Evolutionary conservation across 2,888 invertebrate species (phyloP), one percentile per base, ranked within the genome.

Genomic region (Tetragonula carbonaria): DNA sequence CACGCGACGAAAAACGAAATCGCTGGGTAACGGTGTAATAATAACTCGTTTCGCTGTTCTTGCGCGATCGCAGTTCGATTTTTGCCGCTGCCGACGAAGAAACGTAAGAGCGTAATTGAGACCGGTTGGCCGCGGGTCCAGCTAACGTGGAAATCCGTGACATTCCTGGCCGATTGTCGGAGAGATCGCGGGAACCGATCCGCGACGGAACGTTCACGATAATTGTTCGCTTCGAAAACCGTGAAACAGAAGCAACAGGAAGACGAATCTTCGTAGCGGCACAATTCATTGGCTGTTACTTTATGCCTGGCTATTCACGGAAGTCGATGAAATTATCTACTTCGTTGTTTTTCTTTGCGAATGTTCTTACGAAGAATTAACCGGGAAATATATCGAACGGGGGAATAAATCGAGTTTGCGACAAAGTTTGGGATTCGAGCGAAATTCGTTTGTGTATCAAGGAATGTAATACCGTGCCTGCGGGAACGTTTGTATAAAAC

Each of bases 161-260:
- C 82, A 80, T 88, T 87, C 80, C 78, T 45, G 62, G 75, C 68
- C 8, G 68, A 50, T 71, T 62, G 70, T 78, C 68, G 57, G 62
- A 51, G 70, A 66, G 77, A 85, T 80, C 82, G 75, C 88, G 88
- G 79, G 82, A 90, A 85, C 71, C 75, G 82, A 90, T 84, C 72
- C 74, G 68, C 82, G 68, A 73, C 75, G 86, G 85, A 85, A 82
- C 78, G 72, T 68, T 74, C 85, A 72, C 77, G 73, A 87, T 88
- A 89, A 87, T 89, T 81, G 78, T 79, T 82, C 78, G 82, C 73
- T 84, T 85, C 80, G 87, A 84, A 84, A 84, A 88, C 62, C 85
- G 77, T 82, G 75, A 82, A 85, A 89, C 57, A 80, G 18, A 66
- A 72, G 63, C 75, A 80, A 59, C 77, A 87, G 81, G 86, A 83